Evolutionary conservation across 1,140 invertebrate species (phyloP), one percentile per base, ranked within the genome.

Genomic region (Penaeus japonicus): DNA sequence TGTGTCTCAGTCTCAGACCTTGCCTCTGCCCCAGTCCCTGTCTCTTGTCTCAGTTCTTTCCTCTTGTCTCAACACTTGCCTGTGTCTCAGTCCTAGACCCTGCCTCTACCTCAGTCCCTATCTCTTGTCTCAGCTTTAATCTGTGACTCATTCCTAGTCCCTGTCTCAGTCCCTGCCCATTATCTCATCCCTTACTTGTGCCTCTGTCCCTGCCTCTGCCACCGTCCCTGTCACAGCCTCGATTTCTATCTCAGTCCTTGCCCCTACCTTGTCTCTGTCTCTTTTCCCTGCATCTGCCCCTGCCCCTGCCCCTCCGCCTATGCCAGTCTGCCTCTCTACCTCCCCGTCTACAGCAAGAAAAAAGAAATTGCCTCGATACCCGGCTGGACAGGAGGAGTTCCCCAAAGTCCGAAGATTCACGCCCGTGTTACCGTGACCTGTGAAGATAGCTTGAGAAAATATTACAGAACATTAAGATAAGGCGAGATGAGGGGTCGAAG

Each of bases 391-490:
- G 47, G 47, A 47, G 47, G 10, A 15, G 10, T 15, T 0, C 5
- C 47, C 47, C 1, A 15, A 47, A 47, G 20, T 80, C 78, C 78
- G 27, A 35, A 22, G 75, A 22, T 32, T 39, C 35, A 1, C 1
- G 35, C 75, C 32, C n/a, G 24, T 39, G 24, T 39, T n/a, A 7
- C 35, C 30, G 20, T 32, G 35, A 77, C 15, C n/a, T 27, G 75
- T 77, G 75, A 77, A 77, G 75, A 77, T 77, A 77, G 35, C n/a
- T 22, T 77, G 35, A 32, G 75, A 77, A 77, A 77, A 77, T 77
- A 77, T 77, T 77, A 77, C 75, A 77, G 20, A 35, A n/a, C 27
- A 35, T 77, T 77, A 77, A 30, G 75, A 77, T 77, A 77, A 39
- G 24, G 24, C 24, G 22, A 35, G 30, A 27, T n/a, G 35, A 32